Base-by-base conservation (phyloP, 1,140 invertebrate species). In the Phenacoccus solenopsis region DNA sequence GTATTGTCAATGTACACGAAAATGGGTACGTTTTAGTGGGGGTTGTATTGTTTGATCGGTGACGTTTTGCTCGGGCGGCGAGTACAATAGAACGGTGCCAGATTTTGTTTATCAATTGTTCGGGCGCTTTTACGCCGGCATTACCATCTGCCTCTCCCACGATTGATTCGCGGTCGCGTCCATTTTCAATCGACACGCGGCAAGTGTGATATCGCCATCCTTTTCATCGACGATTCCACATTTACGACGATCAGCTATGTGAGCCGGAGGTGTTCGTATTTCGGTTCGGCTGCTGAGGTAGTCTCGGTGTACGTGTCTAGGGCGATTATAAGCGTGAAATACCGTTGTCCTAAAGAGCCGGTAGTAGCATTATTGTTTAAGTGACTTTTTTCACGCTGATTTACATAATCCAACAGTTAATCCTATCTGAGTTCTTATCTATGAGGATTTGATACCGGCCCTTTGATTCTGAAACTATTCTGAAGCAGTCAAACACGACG, bases 1-100 rank as follows among this genome's bases (percentile, higher is more conserved):
- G 30, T 22, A 64, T 64, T 64, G 59, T 64, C 59, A 64, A 64
- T 64, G n/a, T n/a, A n/a, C n/a, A 64, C 59, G 20, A 64, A 64
- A 64, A 64, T 64, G 59, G 59, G 59, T 64, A 25, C 25, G 59
- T 9, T 64, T 64, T 64, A 64, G 59, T 64, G 59, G 59, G 59
- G 59, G 59, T 64, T 64, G 59, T 27, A 64, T 64, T 64, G 59
- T 64, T 64, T 27, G 59, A 64, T 27, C 25, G 10, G 59, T 64
- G 59, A 64, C 59, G 59, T 64, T 64, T 24, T 64, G 20, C 59
- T 3, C n/a, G 10, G 10, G 59, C 22, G 21, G 59, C 25, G 10
- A 13, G 21, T 20, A 24, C 22, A 64, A 24, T 25, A 64, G 25
- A 64, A 27, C 21, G 25, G 59, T 24, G 59, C 25, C 22, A 20